Base-by-base conservation (phyloP, 2,888 invertebrate genomes). In the Clunio marinus region DNA sequence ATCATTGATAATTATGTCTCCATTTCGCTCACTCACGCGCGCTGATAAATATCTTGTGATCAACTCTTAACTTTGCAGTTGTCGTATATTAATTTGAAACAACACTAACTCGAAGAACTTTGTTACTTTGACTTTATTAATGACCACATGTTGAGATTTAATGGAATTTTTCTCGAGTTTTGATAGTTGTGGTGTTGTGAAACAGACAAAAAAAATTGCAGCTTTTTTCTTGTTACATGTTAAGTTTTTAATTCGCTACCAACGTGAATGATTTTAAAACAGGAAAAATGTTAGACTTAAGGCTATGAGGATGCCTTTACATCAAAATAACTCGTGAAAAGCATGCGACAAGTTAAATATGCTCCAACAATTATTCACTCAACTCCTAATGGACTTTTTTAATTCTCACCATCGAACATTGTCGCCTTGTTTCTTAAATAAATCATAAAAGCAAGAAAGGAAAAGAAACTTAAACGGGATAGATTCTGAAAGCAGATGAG, bases 301-400 rank as follows among this genome's bases (percentile, higher is more conserved):
- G 35, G 35, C 35, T 32, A 8, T 32, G 35, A 32, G 35, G 35
- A 32, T 32, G 5, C 35, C 13, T 32, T 32, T 32, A 32, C 35
- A 32, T 32, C 5, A n/a, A n/a, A n/a, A n/a, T n/a, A n/a, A n/a
- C n/a, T n/a, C n/a, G n/a, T 15, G 2, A 55, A 32, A 59, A 20
- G 15, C 20, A 59, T 25, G 27, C 28, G 59, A 35, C 59, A 35
- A 32, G 59, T 59, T 32, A 59, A 59, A 59, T 59, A 59, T 35
- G 20, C 59, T 20, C 62, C 62, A 62, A 41, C 62, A 62, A 62
- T 62, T 62, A 62, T 62, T 62, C 37, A 62, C 37, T 62, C 35
- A 59, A 35, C 59, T 37, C 37, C 45, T 62, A 62, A 62, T 62
- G 62, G 62, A 62, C 62, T 62, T 62, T 62, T 62, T 62, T 20